A percentile compares a stretch with the other conserved stretches of the same genome.
phyloP scores from a whole-genome alignment of 2,113 vertebrate genomes.

The Trogon surrucura region DNA sequence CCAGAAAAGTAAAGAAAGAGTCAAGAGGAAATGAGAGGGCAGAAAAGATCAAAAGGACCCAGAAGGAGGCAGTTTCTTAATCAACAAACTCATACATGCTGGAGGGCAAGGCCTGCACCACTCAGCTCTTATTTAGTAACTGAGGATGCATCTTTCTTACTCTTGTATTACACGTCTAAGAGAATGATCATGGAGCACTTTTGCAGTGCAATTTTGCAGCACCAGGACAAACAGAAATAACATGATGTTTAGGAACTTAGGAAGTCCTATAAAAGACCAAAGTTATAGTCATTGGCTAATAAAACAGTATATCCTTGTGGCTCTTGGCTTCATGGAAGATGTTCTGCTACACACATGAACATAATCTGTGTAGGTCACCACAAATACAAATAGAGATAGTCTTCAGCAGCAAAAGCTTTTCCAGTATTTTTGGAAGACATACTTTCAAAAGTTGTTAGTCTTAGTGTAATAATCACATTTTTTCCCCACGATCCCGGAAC shows the following conservation, averaged over 20 bases:
- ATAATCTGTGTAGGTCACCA: background rate
- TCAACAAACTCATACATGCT: background rate
- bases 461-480: background rate
- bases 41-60: background rate
- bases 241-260: fast-evolving
- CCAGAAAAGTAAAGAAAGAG: background rate
- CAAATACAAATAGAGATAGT: background rate
- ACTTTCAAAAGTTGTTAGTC: background rate
- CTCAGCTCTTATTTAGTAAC: background rate
- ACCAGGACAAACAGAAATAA: background rate
- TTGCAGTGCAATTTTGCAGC: background rate
- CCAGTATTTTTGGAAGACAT: background rate
- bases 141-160: background rate
- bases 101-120: background rate
- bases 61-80: background rate
- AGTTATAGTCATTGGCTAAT: background rate
- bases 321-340: background rate
- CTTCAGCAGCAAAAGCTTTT: background rate
- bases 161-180: background rate
- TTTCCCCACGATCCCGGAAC: background rate
- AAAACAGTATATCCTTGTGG: background rate
- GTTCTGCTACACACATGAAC: background rate
- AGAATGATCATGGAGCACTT: background rate
- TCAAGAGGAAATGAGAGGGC: background rate
- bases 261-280: background rate